These are phyloP conservation scores for Palythoa grandis DNA, from an alignment of 92 coral and sea anemone species.

Conservation along the genomic window DNA sequence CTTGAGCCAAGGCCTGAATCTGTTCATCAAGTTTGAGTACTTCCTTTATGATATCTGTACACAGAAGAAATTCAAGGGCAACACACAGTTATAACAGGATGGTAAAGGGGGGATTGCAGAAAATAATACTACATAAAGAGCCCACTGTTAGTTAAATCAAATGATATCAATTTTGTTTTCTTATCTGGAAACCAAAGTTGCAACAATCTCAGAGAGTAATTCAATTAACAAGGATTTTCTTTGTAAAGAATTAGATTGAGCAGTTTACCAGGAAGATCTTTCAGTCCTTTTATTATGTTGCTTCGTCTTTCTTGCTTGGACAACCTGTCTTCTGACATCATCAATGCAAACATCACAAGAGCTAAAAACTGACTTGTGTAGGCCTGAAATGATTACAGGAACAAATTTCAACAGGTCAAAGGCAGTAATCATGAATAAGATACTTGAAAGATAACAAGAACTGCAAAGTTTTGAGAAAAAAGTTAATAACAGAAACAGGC, in stretches of 20 bases:
- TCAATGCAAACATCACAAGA: constrained; percentile 90
- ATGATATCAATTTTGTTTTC: no score
- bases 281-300: constrained; percentile 77
- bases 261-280: constrained; percentile 83
- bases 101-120: no score
- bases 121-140: no score
- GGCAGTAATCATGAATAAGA: no score
- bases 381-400: constrained; percentile 56
- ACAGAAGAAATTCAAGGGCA: no score
- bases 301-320: constrained; percentile 87
- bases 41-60: constrained; percentile 79
- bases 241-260: neutral
- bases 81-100: no score
- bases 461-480: no score
- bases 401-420: no score
- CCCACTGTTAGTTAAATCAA: no score
- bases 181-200: no score
- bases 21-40: constrained; percentile 83
- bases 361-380: constrained; percentile 98
- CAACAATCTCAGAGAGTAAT: neutral
- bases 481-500: no score
- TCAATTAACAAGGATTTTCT: neutral
- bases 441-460: no score
- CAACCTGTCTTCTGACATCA: constrained; percentile 97
- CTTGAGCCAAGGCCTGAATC: constrained; percentile 84